Conservation (phyloP, 1,140 invertebrate genomes). For the Samia ricini region DNA sequence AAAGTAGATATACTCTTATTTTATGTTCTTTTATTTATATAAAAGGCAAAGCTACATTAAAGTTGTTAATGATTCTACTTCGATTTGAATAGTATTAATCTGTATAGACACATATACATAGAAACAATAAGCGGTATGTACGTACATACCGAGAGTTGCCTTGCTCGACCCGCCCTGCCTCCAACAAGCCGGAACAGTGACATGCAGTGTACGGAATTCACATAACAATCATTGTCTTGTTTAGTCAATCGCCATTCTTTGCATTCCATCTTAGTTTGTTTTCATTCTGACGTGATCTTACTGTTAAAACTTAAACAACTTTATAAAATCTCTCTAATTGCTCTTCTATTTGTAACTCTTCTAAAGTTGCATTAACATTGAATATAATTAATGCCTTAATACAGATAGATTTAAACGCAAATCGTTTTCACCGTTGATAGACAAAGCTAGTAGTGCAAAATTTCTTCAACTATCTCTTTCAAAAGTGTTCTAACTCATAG, state of each 20-base stretch:
- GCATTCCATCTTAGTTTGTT: conserved; percentile 18
- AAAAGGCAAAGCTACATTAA: neutral
- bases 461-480: neutral
- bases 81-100: neutral
- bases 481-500: no score
- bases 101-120: neutral
- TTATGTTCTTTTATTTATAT: no score
- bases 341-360: neutral
- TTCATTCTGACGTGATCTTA: neutral
- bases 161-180: conserved; percentile 7
- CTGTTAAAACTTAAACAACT: neutral
- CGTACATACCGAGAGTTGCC: neutral
- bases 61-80: neutral
- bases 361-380: neutral
- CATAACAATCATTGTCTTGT: conserved; percentile 19
- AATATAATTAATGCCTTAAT: neutral
- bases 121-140: neutral
- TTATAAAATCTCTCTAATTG: neutral
- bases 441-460: neutral
- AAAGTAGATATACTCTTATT: neutral
- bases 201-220: conserved; percentile 25
- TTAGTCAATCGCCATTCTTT: conserved; percentile 29
- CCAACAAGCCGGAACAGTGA: conserved; percentile 24
- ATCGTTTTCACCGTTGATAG: neutral
- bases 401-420: neutral